Evolutionary conservation across 2,888 invertebrate genomes (phyloP).

Genomic region (Lasioglossum villosulum): DNA sequence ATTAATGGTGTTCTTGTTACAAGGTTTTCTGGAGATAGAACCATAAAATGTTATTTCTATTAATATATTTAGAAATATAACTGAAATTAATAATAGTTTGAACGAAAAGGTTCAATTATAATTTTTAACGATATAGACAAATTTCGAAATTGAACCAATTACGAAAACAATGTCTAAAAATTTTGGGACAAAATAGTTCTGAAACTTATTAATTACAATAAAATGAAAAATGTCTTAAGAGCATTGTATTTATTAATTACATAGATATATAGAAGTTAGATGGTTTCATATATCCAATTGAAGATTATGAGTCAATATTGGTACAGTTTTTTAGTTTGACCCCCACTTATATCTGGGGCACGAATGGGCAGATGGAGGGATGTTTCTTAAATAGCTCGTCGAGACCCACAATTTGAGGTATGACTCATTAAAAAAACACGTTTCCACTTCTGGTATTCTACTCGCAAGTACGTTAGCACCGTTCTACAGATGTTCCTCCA

Average conservation of each 20-base stretch:
- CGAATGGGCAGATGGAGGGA: slow-evolving; percentile 14
- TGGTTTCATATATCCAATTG: not conserved
- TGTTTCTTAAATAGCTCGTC: slow-evolving; percentile 9
- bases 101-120: not conserved
- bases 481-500: not conserved
- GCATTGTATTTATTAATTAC: not conserved
- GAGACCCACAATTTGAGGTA: slow-evolving; percentile 9
- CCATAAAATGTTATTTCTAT: too few relatives aligned
- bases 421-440: slow-evolving; percentile 14
- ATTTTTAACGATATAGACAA: not conserved
- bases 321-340: not conserved
- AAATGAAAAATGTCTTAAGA: not conserved
- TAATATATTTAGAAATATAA: too few relatives aligned
- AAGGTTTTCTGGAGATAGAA: not conserved
- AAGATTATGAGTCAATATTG: not conserved
- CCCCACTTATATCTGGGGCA: not conserved
- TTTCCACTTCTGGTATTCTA: slow-evolving; percentile 12
- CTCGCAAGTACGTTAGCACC: not conserved
- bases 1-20: not conserved
- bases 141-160: not conserved
- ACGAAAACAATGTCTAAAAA: not conserved
- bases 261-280: not conserved
- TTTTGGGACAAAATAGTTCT: not conserved
- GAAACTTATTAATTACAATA: not conserved
- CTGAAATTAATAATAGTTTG: not conserved